Evolutionary conservation across 2,113 vertebrate species (phyloP).

Genomic region (Halichoerus grypus): DNA sequence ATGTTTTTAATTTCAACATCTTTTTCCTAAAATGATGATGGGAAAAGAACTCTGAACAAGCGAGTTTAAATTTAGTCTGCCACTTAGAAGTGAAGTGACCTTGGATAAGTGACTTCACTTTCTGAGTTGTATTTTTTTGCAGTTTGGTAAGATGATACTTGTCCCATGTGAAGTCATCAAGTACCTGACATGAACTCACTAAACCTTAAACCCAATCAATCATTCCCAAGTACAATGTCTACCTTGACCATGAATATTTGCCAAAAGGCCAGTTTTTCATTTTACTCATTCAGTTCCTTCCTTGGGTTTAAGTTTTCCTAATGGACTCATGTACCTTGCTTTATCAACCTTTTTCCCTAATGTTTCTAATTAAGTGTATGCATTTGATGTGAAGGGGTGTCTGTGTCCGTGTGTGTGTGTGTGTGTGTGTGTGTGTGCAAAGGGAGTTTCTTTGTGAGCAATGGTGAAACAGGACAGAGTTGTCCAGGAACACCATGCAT

Average conservation of each 20-base stretch:
- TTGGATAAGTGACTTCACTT: not conserved
- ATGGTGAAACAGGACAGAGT: not conserved
- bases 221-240: not conserved
- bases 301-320: not conserved
- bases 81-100: not conserved
- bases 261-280: not conserved
- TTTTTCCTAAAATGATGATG: not conserved
- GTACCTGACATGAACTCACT: not conserved
- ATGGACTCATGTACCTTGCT: not conserved
- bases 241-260: not conserved
- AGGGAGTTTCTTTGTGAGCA: not conserved
- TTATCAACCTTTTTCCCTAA: not conserved
- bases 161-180: not conserved
- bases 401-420: not conserved
- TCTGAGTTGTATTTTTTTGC: not conserved
- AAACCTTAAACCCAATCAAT: not conserved
- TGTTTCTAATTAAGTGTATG: not conserved
- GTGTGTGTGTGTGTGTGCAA: not conserved
- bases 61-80: not conserved
- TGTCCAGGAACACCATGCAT: not conserved
- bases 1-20: not conserved
- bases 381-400: not conserved
- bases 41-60: not conserved
- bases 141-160: not conserved
- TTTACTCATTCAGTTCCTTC: not conserved